Conservation (phyloP, 2,888 invertebrate genomes). For the Lasius fuliginosus region DNA sequence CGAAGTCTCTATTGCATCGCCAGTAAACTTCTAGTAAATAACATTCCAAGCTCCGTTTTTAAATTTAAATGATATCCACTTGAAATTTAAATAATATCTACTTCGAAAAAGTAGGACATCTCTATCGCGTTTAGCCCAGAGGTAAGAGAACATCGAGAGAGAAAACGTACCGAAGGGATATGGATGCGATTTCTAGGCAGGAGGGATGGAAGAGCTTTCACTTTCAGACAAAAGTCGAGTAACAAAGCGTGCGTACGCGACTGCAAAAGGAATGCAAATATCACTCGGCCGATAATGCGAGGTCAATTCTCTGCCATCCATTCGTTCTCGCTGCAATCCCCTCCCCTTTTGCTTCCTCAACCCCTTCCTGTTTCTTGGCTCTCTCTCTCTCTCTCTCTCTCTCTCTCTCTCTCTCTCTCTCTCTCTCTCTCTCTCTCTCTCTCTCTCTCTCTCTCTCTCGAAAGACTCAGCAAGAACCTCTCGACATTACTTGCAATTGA, state of each 20-base stretch:
- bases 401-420: not conserved
- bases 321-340: slow-evolving; percentile 7
- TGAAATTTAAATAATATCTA: slow-evolving; percentile 51
- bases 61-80: slow-evolving; percentile 40
- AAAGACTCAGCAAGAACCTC: slow-evolving; percentile 15
- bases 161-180: slow-evolving; percentile 5
- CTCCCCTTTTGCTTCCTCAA: not conserved
- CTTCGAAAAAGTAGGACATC: slow-evolving; percentile 37
- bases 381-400: slow-evolving; percentile 5
- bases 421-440: slow-evolving; percentile 7
- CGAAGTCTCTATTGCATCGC: slow-evolving; percentile 17
- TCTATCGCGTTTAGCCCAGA: slow-evolving; percentile 11
- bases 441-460: not conserved
- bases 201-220: slow-evolving; percentile 19
- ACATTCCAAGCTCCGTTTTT: slow-evolving; percentile 25
- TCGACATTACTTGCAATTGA: slow-evolving; percentile 43
- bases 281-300: slow-evolving; percentile 83
- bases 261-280: slow-evolving; percentile 85
- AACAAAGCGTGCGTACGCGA: slow-evolving; percentile 68
- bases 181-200: not conserved
- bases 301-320: slow-evolving; percentile 77
- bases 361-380: slow-evolving; percentile 16
- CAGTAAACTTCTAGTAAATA: slow-evolving; percentile 17
- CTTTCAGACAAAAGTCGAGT: slow-evolving; percentile 35
- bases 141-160: slow-evolving; percentile 20